A percentile compares a stretch with the other conserved stretches of the same genome.
phyloP scores from a whole-genome alignment of 2,888 invertebrate genomes.

The Diaperis boleti region DNA sequence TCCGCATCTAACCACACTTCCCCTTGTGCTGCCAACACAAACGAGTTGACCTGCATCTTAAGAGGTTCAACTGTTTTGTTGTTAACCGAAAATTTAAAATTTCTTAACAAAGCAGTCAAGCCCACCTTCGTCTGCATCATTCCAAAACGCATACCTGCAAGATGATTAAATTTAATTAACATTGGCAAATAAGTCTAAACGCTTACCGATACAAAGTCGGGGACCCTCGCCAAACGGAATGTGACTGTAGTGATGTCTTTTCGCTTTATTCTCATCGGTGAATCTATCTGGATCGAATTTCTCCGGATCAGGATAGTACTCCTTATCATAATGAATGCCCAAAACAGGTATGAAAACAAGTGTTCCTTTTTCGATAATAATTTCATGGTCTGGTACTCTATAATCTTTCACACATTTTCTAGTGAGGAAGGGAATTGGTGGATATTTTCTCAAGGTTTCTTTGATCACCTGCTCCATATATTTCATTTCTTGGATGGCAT shows the following conservation, averaged over 20 bases:
- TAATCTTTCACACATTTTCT: slow-evolving; percentile 50
- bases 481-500: slow-evolving; percentile 46
- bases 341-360: slow-evolving; percentile 50
- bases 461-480: slow-evolving; percentile 46
- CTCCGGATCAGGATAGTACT: slow-evolving; percentile 58
- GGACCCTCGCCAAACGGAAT: slow-evolving; percentile 61
- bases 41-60: slow-evolving; percentile 2
- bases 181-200: not conserved
- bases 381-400: slow-evolving; percentile 53
- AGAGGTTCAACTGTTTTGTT: slow-evolving; percentile 15
- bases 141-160: slow-evolving; percentile 52
- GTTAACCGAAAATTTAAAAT: slow-evolving; percentile 48
- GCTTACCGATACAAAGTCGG: slow-evolving; percentile 43
- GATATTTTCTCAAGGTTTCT: slow-evolving; percentile 57
- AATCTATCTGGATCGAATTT: slow-evolving; percentile 44
- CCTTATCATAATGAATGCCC: slow-evolving; percentile 60
- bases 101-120: slow-evolving; percentile 49
- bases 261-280: slow-evolving; percentile 14
- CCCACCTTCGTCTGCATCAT: slow-evolving; percentile 58
- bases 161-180: not conserved
- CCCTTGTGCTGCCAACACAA: slow-evolving; percentile 16
- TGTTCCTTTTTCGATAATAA: slow-evolving; percentile 58
- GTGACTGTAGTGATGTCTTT: slow-evolving; percentile 13
- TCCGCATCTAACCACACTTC: slow-evolving; percentile 17
- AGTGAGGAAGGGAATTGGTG: slow-evolving; percentile 52